phyloP scores from a whole-genome alignment of 2,797 vertebrate species.

The Nothura maculosa region DNA sequence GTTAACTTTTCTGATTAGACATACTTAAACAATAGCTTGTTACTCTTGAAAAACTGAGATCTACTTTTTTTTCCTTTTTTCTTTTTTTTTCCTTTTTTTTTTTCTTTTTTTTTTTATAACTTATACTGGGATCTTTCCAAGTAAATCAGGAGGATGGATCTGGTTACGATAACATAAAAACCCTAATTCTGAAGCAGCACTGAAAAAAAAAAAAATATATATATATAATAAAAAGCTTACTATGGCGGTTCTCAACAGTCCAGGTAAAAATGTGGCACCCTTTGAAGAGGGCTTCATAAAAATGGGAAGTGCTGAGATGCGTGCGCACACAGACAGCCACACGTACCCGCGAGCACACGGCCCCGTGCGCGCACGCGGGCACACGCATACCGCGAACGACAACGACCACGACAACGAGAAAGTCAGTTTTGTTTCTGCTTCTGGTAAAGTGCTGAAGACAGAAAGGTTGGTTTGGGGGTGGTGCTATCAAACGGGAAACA shows the following conservation, averaged over 20 bases:
- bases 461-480: conserved; percentile 78
- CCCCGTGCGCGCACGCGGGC: background rate
- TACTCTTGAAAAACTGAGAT: conserved; percentile 53
- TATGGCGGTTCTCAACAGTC: conserved; percentile 73
- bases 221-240: conserved; percentile 64
- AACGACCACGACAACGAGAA: background rate
- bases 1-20: conserved; percentile 68
- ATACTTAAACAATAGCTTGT: conserved; percentile 67
- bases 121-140: conserved; percentile 62
- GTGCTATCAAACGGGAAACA: conserved; percentile 83
- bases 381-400: background rate
- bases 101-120: background rate
- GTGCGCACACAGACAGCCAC: background rate
- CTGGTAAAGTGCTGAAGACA: conserved; percentile 87
- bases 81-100: background rate
- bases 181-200: conserved; percentile 63
- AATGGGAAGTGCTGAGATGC: conserved; percentile 74
- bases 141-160: conserved; percentile 58
- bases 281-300: conserved; percentile 70
- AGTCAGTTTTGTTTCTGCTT: conserved; percentile 79
- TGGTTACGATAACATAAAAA: conserved; percentile 45
- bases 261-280: conserved; percentile 82
- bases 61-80: conserved; percentile 12
- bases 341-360: background rate
- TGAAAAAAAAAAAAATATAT: conserved; percentile 15